phyloP scores from a whole-genome alignment of 2,888 invertebrate species.

The Lordiphosa andalusiaca region DNA sequence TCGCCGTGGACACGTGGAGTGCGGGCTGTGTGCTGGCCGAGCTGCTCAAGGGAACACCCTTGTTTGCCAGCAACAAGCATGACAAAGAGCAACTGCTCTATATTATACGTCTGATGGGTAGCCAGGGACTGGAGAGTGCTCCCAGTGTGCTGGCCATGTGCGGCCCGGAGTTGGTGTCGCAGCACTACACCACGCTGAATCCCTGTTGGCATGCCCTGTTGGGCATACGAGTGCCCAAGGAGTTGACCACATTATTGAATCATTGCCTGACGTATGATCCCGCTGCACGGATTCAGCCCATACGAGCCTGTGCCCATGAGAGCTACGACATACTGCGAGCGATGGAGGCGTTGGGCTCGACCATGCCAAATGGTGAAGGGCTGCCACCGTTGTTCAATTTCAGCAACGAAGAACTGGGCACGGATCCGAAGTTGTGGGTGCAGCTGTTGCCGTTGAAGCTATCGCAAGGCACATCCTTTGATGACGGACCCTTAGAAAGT shows the following conservation, averaged over 20 bases:
- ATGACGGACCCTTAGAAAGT: background rate
- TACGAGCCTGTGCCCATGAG: constrained; percentile 97
- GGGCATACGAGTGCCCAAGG: constrained; percentile 92
- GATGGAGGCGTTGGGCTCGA: constrained; percentile 88
- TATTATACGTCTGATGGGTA: constrained; percentile 98
- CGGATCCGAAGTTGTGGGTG: constrained; percentile 61
- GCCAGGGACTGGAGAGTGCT: constrained; percentile 92
- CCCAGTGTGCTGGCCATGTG: constrained; percentile 11
- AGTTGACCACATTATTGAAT: constrained; percentile 93
- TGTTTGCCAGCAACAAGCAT: constrained; percentile 96
- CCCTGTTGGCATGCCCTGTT: constrained; percentile 99
- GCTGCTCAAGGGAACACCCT: constrained; percentile 95
- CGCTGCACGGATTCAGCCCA: constrained; percentile 93
- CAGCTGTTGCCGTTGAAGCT: constrained; percentile 36
- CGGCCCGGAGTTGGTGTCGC: background rate
- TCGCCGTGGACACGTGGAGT: constrained; percentile 98
- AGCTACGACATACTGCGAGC: constrained; percentile 98
- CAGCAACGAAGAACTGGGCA: constrained; percentile 86
- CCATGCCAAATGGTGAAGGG: constrained; percentile 94
- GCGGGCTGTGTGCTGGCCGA: constrained; percentile 99
- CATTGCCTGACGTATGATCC: constrained; percentile 98
- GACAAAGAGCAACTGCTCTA: constrained; percentile 99
- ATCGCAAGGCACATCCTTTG: too few relatives aligned
- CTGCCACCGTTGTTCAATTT: constrained; percentile 98
- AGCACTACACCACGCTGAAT: constrained; percentile 87